These are phyloP conservation scores for Atlantisia rogersi DNA, from an alignment of 2,113 vertebrate species.

Conservation along the genomic window DNA sequence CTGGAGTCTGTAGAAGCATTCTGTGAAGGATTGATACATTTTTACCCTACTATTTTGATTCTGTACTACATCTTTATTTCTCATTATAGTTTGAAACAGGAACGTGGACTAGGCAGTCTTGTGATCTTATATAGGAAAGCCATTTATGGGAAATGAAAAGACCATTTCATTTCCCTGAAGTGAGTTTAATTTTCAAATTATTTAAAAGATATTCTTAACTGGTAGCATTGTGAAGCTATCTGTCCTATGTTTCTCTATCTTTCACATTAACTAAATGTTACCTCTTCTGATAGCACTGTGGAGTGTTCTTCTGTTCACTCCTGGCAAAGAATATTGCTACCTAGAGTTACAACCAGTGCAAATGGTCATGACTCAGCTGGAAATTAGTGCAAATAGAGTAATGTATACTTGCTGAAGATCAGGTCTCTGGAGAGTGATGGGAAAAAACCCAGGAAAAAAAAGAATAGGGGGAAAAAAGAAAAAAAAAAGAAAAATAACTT, in stretches of 20 bases:
- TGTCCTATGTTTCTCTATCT: background rate
- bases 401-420: slow-evolving; percentile 9
- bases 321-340: background rate
- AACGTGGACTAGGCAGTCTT: background rate
- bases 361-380: background rate
- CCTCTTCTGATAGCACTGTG: background rate
- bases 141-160: background rate
- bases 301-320: background rate
- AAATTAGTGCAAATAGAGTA: slow-evolving; percentile 2
- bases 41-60: background rate
- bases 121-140: background rate
- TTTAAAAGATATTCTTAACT: background rate
- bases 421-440: background rate
- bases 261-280: background rate
- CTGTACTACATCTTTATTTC: background rate
- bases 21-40: background rate
- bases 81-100: background rate
- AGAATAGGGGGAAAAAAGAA: background rate
- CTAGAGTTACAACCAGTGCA: background rate
- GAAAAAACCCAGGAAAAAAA: background rate
- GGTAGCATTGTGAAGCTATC: background rate
- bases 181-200: background rate
- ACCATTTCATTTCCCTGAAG: background rate
- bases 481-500: background rate
- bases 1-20: background rate